These are phyloP conservation scores for Drosophila anomalata DNA, from an alignment of 2,888 invertebrate genomes.

Conservation along the genomic window DNA sequence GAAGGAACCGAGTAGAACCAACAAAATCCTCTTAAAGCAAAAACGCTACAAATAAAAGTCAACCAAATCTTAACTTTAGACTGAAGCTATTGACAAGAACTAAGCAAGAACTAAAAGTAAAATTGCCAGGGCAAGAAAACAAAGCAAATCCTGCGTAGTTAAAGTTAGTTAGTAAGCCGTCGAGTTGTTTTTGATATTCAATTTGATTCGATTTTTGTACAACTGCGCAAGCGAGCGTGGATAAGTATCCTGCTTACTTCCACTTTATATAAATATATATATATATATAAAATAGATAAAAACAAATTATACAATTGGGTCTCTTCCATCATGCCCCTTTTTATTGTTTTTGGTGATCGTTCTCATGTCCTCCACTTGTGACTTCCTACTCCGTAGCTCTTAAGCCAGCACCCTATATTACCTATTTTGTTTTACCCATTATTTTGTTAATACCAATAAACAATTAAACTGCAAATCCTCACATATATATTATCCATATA, in stretches of 20 bases:
- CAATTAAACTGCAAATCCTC: conserved; percentile 33
- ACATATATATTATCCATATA: conserved; percentile 18
- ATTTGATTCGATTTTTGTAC: conserved; percentile 39
- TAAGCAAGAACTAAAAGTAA: conserved; percentile 33
- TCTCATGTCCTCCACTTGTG: conserved; percentile 45
- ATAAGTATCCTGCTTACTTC: conserved; percentile 28
- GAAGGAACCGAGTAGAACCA: conserved; percentile 33
- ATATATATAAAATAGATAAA: background rate
- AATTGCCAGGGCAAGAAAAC: conserved; percentile 16
- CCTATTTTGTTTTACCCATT: conserved; percentile 25
- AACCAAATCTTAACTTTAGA: conserved; percentile 73
- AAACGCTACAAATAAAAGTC: conserved; percentile 35
- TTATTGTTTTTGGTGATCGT: conserved; percentile 23
- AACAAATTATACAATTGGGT: background rate
- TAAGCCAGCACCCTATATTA: conserved; percentile 32
- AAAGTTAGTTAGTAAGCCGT: conserved; percentile 56
- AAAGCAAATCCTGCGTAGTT: conserved; percentile 38
- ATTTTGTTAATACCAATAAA: conserved; percentile 39
- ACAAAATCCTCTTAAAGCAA: conserved; percentile 25
- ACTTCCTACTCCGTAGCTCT: conserved; percentile 43
- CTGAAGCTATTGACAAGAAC: conserved; percentile 54
- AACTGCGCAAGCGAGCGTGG: conserved; percentile 13
- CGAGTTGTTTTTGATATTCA: conserved; percentile 44
- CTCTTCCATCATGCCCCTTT: conserved; percentile 8
- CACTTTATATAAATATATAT: conserved; percentile 1